phyloP scores from a whole-genome alignment of 1,140 invertebrate genomes.

The Cyrtorhinus lividipennis region DNA sequence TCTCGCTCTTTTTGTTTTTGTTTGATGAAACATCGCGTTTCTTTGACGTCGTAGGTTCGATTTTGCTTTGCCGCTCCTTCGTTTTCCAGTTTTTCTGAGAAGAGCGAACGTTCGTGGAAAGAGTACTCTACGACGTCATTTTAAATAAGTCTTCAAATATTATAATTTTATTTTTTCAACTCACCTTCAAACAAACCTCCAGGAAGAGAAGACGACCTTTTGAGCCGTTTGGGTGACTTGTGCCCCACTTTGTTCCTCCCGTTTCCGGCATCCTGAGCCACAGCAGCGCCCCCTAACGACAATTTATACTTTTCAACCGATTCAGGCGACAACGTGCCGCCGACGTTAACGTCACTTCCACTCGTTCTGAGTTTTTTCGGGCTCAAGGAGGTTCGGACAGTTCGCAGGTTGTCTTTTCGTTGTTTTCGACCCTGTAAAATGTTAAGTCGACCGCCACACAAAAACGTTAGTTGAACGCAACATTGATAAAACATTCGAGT shows the following conservation, averaged over 20 bases:
- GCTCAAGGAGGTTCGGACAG: not conserved
- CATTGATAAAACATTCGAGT: no score
- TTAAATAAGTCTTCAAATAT: no score
- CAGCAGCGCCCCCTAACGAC: not conserved
- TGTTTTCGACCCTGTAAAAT: no score
- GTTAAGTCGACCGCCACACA: no score
- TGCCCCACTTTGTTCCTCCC: not conserved
- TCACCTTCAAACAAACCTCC: not conserved
- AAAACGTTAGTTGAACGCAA: no score
- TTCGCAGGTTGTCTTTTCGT: no score
- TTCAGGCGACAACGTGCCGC: not conserved
- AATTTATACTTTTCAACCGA: not conserved
- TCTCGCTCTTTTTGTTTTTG: conserved; percentile 12
- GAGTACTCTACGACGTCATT: no score
- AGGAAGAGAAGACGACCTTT: not conserved
- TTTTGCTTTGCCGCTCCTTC: not conserved
- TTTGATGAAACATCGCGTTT: conserved; percentile 2
- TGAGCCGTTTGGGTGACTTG: not conserved
- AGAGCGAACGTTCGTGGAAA: not conserved
- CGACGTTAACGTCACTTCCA: not conserved
- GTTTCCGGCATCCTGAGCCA: not conserved
- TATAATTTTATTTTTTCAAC: not conserved
- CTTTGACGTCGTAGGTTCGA: conserved; percentile 8
- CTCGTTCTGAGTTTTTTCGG: not conserved
- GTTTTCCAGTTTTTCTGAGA: not conserved